Conservation (phyloP, 2,797 vertebrate species). For the Valencia hispanica region DNA sequence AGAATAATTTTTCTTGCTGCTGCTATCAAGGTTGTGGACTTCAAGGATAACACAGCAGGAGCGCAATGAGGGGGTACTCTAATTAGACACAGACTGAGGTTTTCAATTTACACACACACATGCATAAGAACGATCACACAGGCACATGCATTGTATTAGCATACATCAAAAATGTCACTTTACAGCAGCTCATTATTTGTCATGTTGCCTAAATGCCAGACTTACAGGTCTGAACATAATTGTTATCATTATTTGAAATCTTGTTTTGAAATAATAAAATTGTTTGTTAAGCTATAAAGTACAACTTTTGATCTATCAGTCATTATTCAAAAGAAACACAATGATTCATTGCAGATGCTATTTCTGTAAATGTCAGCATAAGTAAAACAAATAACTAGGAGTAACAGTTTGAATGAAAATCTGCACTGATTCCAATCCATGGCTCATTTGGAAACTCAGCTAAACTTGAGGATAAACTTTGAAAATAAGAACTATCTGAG, state of each 20-base stretch:
- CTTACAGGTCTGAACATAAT: conserved; percentile 26
- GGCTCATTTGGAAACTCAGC: neutral
- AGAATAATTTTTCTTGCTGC: conserved; percentile 40
- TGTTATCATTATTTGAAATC: conserved; percentile 9
- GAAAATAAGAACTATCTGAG: conserved; percentile 15
- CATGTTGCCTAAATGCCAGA: conserved; percentile 22
- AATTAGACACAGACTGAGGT: conserved; percentile 59
- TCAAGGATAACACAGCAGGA: conserved; percentile 55
- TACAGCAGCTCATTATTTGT: conserved; percentile 24
- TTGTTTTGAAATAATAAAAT: neutral
- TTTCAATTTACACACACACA: conserved; percentile 48
- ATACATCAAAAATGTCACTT: conserved; percentile 20
- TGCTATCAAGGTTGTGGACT: conserved; percentile 58
- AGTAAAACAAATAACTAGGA: conserved; percentile 4
- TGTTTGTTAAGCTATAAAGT: conserved; percentile 3
- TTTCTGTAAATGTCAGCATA: conserved; percentile 22
- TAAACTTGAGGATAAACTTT: conserved; percentile 7
- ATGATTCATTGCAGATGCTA: neutral
- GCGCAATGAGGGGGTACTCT: conserved; percentile 42
- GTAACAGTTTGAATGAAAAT: neutral
- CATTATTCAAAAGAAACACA: neutral
- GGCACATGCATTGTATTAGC: conserved; percentile 11
- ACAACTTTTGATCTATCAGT: conserved; percentile 16
- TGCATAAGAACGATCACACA: conserved; percentile 1
- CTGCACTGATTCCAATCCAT: neutral